Evolutionary conservation across 2,797 vertebrate genomes (phyloP).

Genomic region (Sebastes trivittatus): DNA sequence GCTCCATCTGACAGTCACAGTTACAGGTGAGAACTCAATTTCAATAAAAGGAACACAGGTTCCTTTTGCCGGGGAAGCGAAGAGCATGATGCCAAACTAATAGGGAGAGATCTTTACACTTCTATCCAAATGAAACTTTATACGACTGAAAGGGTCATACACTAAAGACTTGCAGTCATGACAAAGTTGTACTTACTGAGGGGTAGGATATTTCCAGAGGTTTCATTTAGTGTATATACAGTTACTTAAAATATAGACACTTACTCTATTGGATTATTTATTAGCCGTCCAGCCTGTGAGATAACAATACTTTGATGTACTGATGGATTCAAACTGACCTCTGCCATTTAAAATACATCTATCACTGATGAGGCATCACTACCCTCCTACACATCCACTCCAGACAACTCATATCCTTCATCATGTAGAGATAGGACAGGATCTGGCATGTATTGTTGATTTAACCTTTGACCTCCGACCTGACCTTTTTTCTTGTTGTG

Average conservation of each 20-base stretch:
- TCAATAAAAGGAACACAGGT: background rate
- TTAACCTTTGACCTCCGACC: slow-evolving; percentile 67
- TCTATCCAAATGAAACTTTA: background rate
- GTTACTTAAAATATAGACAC: background rate
- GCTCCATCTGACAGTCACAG: slow-evolving; percentile 49
- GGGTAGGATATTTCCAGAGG: background rate
- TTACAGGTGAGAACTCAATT: slow-evolving; percentile 70
- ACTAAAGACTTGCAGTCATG: background rate
- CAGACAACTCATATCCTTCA: slow-evolving; percentile 68
- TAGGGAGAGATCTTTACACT: background rate
- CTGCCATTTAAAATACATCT: slow-evolving; percentile 43
- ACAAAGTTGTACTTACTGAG: background rate
- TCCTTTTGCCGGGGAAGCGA: background rate
- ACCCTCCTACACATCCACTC: slow-evolving; percentile 34
- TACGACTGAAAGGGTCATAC: background rate
- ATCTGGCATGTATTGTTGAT: slow-evolving; percentile 70
- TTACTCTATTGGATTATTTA: background rate
- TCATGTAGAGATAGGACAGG: slow-evolving; percentile 54
- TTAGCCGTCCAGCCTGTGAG: background rate
- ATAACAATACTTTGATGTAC: slow-evolving; percentile 38
- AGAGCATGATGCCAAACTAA: slow-evolving; percentile 4
- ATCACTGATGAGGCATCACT: slow-evolving; percentile 47
- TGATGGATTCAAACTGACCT: slow-evolving; percentile 25
- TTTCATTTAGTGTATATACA: background rate
- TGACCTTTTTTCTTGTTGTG: slow-evolving; percentile 53